Base-by-base conservation (phyloP, 2,888 invertebrate genomes). In the Yponomeuta plumbellus region DNA sequence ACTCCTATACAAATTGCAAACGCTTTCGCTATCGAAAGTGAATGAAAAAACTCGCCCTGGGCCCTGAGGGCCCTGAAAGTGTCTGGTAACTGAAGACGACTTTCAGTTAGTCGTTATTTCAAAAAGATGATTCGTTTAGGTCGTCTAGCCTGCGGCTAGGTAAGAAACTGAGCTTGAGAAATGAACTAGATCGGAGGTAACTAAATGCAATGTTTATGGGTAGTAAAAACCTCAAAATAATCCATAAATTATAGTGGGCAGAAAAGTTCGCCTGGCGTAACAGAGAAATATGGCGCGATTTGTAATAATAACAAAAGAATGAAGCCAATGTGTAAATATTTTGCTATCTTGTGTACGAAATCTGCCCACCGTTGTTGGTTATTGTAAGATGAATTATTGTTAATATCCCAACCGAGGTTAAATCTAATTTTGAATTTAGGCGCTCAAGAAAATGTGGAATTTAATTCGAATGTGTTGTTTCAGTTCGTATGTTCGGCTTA, bases 231-330 rank as follows among this genome's bases (percentile, higher is more conserved):
- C 22, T 59, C 59, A 59, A 22, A 59, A 59, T 59, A 22, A 20
- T 59, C 13, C 13, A 59, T 23, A 59, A 21, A 23, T 59, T 59
- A 22, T 23, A 21, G 59, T 11, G 13, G 21, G 22, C 21, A 23
- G 59, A 59, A 59, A 59, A 59, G 22, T 10, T 13, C 21, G 44
- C 44, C 20, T 21, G 59, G 23, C 20, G 59, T 59, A 59, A 59
- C 59, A 59, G 26, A 62, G 62, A 62, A 39, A 62, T 62, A 39
- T 62, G 34, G 62, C 34, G 11, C 62, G 39, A 40, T 62, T 62
- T 62, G 62, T 62, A 62, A 62, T 17, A 62, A 62, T 39, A 62
- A 62, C 62, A 62, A 62, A 34, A 17, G 44, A 59, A 62, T 39
- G 62, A 34, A 20, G 39, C n/a, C 39, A 13, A 34, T n/a, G 23